phyloP scores from a whole-genome alignment of 2,888 invertebrate genomes.

The Ecliptopera silaceata region DNA sequence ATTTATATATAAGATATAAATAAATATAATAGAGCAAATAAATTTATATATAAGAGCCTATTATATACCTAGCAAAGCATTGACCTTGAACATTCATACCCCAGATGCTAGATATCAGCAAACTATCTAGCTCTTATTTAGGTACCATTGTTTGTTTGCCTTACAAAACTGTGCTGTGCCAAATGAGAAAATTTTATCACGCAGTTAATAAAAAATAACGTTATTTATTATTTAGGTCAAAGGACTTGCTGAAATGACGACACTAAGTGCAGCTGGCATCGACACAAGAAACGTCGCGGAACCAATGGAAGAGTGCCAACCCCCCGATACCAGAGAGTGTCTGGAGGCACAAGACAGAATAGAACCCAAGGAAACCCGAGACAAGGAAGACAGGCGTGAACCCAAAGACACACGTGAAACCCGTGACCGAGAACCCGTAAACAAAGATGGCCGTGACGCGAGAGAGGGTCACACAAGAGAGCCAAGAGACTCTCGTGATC shows the following conservation, averaged over 20 bases:
- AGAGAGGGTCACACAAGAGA: slow-evolving; percentile 65
- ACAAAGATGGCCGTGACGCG: slow-evolving; percentile 60
- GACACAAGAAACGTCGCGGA: slow-evolving; percentile 74
- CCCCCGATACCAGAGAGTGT: slow-evolving; percentile 64
- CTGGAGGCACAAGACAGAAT: slow-evolving; percentile 63
- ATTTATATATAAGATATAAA: too few species aligned
- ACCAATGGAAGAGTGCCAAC: slow-evolving; percentile 77
- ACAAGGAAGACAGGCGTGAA: slow-evolving; percentile 70
- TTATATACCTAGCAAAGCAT: not conserved
- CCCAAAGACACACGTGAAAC: slow-evolving; percentile 61
- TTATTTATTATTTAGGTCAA: slow-evolving; percentile 83
- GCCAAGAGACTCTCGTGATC: slow-evolving; percentile 64
- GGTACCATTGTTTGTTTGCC: not conserved
- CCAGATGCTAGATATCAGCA: not conserved
- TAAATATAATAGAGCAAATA: too few species aligned
- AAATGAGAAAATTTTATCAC: not conserved
- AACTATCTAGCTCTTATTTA: not conserved
- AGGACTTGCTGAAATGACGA: slow-evolving; percentile 96
- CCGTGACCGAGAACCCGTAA: slow-evolving; percentile 66
- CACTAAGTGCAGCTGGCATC: slow-evolving; percentile 87
- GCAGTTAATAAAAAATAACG: not conserved
- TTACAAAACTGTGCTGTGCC: not conserved
- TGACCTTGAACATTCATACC: not conserved
- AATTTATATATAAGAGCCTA: too few species aligned
- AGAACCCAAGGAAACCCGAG: slow-evolving; percentile 62